Evolutionary conservation across 2,797 vertebrate genomes (phyloP).

Genomic region (Podarcis siculus): DNA sequence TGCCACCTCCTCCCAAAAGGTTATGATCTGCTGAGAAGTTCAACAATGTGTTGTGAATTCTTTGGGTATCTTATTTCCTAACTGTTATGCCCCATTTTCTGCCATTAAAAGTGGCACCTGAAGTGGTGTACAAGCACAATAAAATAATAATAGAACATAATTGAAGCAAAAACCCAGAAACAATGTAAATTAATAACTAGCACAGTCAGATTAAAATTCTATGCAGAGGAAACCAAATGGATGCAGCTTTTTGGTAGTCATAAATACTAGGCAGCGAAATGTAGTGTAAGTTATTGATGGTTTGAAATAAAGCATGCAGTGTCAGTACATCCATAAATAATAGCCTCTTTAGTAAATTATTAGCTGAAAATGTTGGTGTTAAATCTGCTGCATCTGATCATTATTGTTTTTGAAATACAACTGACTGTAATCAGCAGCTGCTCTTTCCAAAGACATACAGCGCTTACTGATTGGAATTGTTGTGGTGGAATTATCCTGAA

Average conservation of each 20-base stretch:
- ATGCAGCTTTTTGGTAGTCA: neutral
- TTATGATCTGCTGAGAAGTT: neutral
- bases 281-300: neutral
- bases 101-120: neutral
- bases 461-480: neutral
- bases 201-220: slow-evolving; percentile 4
- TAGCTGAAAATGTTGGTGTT: neutral
- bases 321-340: slow-evolving; percentile 3
- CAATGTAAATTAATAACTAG: neutral
- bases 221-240: neutral
- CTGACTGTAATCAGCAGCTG: neutral
- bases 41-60: neutral
- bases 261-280: slow-evolving; percentile 3
- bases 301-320: slow-evolving; percentile 2
- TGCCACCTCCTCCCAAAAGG: no score
- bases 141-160: neutral
- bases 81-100: neutral
- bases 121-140: neutral
- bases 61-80: neutral
- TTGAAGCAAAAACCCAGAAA: no score
- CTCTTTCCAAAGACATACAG: neutral
- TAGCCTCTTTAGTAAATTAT: slow-evolving; percentile 17
- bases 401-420: neutral
- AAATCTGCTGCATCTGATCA: slow-evolving; percentile 6
- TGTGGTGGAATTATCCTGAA: neutral